Base-by-base conservation (phyloP, 2,888 invertebrate genomes). In the Bimastos eiseni region DNA sequence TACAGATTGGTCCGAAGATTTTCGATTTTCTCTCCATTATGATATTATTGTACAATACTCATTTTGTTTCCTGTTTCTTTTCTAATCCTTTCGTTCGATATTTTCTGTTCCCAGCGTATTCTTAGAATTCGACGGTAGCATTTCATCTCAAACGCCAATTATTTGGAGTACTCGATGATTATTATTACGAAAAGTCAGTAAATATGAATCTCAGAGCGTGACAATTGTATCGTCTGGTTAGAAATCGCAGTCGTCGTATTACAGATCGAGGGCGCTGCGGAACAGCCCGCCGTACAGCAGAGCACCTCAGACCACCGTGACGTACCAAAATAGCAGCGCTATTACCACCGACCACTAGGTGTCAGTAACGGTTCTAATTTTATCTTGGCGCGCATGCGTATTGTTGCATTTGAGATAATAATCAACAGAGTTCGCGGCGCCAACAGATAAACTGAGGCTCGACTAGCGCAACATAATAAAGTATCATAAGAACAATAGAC, bases 351-450 rank as follows among this genome's bases (percentile, higher is more conserved):
- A 70, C 70, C 70, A n/a, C 30, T 70, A 70, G 70, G 70, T 70
- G 70, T 70, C 70, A 70, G 70, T 70, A 70, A n/a, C 70, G 70
- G 70, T 70, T 70, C 70, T 70, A 55, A 55, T 55, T 55, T 55
- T 55, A 55, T 55, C 55, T 55, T 55, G 55, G 55, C 55, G 55
- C 55, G 55, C 70, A 4, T n/a, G 30, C 8, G 70, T 70, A 70
- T 70, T 70, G 70, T 70, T 70, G 70, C n/a, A 70, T 70, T 30
- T 70, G n/a, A n/a, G 70, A 70, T 70, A 70, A 70, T 70, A 70
- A 49, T 70, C 70, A 70, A 70, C 70, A n/a, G 70, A n/a, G 6
- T n/a, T 70, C 70, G n/a, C 30, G 70, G n/a, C 70, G 3, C 30
- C 30, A n/a, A 70, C 2, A n/a, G n/a, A 70, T 70, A 30, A 30